Base-by-base conservation (phyloP, 2,888 invertebrate genomes). In the Drosophila limbata region DNA sequence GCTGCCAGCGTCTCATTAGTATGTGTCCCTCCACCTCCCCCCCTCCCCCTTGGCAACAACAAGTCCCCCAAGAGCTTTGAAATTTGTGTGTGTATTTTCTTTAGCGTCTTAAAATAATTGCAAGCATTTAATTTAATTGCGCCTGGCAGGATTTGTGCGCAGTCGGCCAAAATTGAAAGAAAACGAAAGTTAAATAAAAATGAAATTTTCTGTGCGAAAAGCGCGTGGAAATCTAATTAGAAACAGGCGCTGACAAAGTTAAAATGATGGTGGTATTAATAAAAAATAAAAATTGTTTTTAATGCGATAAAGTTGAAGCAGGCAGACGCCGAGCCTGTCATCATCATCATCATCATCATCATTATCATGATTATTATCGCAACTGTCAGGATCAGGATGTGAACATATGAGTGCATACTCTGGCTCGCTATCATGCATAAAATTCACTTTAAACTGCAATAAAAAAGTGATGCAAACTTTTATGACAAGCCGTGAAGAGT, bases 101-200 rank as follows among this genome's bases (percentile, higher is more conserved):
- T 45, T 61, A 77, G 73, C 76, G 71, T 74, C 81, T 90, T 78
- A 72, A 73, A 90, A 88, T 90, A 88, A 90, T 89, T 90, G 85
- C 81, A 78, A 73, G 76, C 89, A 78, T 83, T 89, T 90, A 88
- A 88, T 86, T 90, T 90, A 86, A 90, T 78, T 81, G 82, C 79
- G 89, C 84, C 69, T 69, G 78, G 65, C 70, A 73, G 73, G 88
- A 84, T 89, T 84, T 78, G 57, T 40, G 66, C 66, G 15, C 33
- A 21, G 62, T 33, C 65, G 52, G 47, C 70, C 37, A 63, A 62
- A 66, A 68, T 61, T 73, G 55, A 56, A 45, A 28, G 44, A 55
- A 73, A 73, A 39, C 33, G 15, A 47, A 42, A 19, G n/a, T 31
- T 31, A 60, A 39, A 25, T 35, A 37, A 63, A 63, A 74, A 86